Evolutionary conservation across 2,113 vertebrate species (phyloP), one percentile per base, ranked within the genome.

Genomic region (Nothobranchius furzeri): DNA sequence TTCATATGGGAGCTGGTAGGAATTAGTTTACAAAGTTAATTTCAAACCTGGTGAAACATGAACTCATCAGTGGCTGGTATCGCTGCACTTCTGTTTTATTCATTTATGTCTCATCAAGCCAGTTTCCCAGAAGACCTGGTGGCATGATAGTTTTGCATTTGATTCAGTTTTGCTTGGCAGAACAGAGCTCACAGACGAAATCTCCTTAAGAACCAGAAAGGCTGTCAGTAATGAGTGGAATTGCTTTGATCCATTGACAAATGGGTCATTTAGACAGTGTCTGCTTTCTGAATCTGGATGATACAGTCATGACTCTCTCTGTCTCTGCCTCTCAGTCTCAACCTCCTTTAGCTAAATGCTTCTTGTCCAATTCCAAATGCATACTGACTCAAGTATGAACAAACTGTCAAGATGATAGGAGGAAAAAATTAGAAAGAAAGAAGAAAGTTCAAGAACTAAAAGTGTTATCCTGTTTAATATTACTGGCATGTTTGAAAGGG

Each of bases 221-320:
- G 86, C 89, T 87, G 90, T 91, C 90, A 89, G 88, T 92, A 92
- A 92, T 89, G 88, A 92, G 88, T 90, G 85, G 82, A 92, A 89
- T 87, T 77, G 82, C 90, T 92, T 90, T 92, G 90, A 92, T 91
- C 89, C 74, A 42, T 85, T 84, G 79, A 92, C 88, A 93, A 92
- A 92, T 92, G 89, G 89, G 90, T 91, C 89, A 90, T 91, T 93
- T 90, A 91, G 72, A 77, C 80, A 73, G 85, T 85, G 85, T 87
- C 89, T 88, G 79, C 70, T 88, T 84, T 75, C 82, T 85, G 86
- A 87, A 79, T 82, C 76, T 30, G 63, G 70, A 80, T 83, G 81
- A 83, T 80, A 73, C 79, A 80, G 70, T 82, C 78, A 46, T 77
- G 75, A 11, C 66, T 72, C 66, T 68, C 72, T 58, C 60, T 60